Evolutionary conservation across 2,888 invertebrate genomes (phyloP).

Genomic region (Margaritifera margaritifera): DNA sequence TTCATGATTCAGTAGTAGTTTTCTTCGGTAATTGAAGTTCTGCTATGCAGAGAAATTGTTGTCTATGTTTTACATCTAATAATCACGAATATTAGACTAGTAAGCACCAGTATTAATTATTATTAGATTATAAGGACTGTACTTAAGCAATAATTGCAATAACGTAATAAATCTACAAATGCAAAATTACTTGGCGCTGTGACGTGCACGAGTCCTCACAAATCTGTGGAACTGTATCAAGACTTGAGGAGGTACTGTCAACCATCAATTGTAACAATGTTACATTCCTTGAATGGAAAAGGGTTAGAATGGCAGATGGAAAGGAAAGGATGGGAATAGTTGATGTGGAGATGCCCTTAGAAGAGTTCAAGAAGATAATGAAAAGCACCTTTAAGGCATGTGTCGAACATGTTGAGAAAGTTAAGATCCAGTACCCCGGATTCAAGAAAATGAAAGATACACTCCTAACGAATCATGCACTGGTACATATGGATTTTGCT

Average conservation of each 20-base stretch:
- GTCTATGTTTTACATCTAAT: too few relatives aligned
- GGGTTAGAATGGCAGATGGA: constrained; percentile 24
- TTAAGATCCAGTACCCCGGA: constrained; percentile 11
- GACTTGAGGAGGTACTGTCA: constrained; percentile 10
- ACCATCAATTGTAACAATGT: constrained; percentile 5
- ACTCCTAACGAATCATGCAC: constrained; percentile 14
- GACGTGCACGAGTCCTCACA: constrained; percentile 26
- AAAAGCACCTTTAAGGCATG: constrained; percentile 48
- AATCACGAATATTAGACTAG: too few relatives aligned
- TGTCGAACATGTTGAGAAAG: constrained; percentile 16
- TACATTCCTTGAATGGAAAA: constrained; percentile 18
- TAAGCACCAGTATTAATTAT: too few relatives aligned
- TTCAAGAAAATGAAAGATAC: constrained; percentile 22
- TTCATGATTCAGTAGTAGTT: too few relatives aligned
- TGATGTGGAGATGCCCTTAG: constrained; percentile 14
- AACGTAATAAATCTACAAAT: too few relatives aligned
- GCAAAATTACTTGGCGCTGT: not conserved
- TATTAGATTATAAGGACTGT: too few relatives aligned
- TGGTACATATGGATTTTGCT: not conserved
- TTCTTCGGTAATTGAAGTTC: too few relatives aligned
- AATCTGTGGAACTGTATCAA: constrained; percentile 10
- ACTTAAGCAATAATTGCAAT: too few relatives aligned
- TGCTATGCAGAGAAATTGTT: too few relatives aligned
- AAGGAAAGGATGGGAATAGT: constrained; percentile 29
- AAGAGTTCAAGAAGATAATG: constrained; percentile 69